These are phyloP conservation scores for Gnatocerus cornutus DNA, from an alignment of 2,888 invertebrate species.

Conservation along the genomic window DNA sequence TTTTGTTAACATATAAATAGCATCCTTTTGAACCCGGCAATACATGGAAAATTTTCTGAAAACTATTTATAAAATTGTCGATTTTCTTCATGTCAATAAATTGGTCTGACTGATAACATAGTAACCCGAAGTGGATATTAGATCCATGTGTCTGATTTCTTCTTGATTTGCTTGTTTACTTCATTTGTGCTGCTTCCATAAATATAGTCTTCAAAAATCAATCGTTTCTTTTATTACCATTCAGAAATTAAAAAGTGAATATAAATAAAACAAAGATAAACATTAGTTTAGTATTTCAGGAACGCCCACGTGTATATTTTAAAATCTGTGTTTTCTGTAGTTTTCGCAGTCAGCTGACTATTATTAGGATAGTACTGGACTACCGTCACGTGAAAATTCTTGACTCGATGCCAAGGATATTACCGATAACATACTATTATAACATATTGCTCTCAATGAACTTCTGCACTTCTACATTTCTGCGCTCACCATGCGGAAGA, in stretches of 20 bases:
- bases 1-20: slow-evolving; percentile 5
- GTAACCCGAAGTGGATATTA: slow-evolving; percentile 30
- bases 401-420: slow-evolving; percentile 49
- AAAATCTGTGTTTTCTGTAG: slow-evolving; percentile 48
- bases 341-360: slow-evolving; percentile 52
- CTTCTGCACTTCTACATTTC: slow-evolving; percentile 17
- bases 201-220: slow-evolving; percentile 39
- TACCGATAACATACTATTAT: slow-evolving; percentile 41
- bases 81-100: slow-evolving; percentile 19
- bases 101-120: slow-evolving; percentile 37
- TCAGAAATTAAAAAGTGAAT: neutral
- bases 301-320: slow-evolving; percentile 48
- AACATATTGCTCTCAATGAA: slow-evolving; percentile 42
- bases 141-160: slow-evolving; percentile 26
- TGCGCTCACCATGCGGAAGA: neutral
- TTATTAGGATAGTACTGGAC: slow-evolving; percentile 48
- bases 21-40: slow-evolving; percentile 1
- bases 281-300: slow-evolving; percentile 27
- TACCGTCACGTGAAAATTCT: slow-evolving; percentile 53
- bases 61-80: slow-evolving; percentile 24
- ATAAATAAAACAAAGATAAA: slow-evolving; percentile 22
- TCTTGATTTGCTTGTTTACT: slow-evolving; percentile 25
- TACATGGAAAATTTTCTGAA: slow-evolving; percentile 26
- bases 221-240: slow-evolving; percentile 7
- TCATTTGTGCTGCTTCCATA: slow-evolving; percentile 27